Base-by-base conservation (phyloP, 2,888 invertebrate genomes). In the Asteroscopus sphinx region DNA sequence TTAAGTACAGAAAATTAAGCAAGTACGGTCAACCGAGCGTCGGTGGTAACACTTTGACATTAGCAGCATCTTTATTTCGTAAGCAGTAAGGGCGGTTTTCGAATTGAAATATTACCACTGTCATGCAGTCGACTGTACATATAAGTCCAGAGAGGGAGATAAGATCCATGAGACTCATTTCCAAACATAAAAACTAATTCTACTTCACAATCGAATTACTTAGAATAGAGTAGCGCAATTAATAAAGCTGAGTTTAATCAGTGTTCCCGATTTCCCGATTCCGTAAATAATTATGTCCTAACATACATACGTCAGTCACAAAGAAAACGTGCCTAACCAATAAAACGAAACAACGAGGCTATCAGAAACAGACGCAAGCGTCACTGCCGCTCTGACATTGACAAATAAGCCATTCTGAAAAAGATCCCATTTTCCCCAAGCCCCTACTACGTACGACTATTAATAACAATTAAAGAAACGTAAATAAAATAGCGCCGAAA, bases 371-470 rank as follows among this genome's bases (percentile, higher is more conserved):
- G 89, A 88, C 87, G 87, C 83, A 83, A 72, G 82, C 87, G 83
- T 89, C 89, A 87, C 86, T 83, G 85, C 51, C 81, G 79, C 68
- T 68, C 81, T 87, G 90, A 90, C 90, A 87, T 89, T 91, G 90
- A 91, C 90, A 90, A 89, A 90, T 90, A 90, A 88, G 87, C 86
- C 85, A 85, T 87, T 87, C 85, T 83, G 89, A 87, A 88, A 90
- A 89, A 90, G 88, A 89, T 85, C 85, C 85, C 87, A 83, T 85
- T 87, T 86, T 79, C 81, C 79, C 79, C 72, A 70, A 79, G 79
- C 88, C 88, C 86, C 86, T 88, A 88, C 88, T 77, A 88, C 71
- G 83, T 74, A 74, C 72, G 70, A 67, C 76, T 77, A 80, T 80
- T 81, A 76, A 77, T 81, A 79, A 78, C 70, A 81, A 81, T 83